Conservation (phyloP, 1,140 invertebrate genomes). For the Trichonephila inaurata region DNA sequence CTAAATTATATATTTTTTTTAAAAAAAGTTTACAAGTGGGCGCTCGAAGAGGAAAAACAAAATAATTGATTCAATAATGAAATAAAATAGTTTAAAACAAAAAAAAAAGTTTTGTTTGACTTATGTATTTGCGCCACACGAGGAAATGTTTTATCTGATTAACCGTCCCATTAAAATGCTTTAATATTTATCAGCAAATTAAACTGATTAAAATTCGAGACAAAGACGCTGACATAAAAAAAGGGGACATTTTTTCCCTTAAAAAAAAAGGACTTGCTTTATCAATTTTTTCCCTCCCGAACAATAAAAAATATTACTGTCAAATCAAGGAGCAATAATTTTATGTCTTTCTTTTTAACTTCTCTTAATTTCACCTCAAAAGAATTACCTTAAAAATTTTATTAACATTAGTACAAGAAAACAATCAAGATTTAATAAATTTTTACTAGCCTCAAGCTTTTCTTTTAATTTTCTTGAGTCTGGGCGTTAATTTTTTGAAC, state of each 20-base stretch:
- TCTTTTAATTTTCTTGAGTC: constrained; percentile 53
- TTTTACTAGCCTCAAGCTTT: constrained; percentile 25
- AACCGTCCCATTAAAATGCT: neutral
- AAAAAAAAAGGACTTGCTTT: neutral
- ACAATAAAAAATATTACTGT: constrained; percentile 8
- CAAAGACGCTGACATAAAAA: neutral
- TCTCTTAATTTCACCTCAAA: neutral
- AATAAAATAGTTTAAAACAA: neutral
- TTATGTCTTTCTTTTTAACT: constrained; percentile 1
- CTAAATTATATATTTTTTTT: too few relatives aligned
- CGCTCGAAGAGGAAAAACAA: neutral
- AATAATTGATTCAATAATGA: too few relatives aligned
- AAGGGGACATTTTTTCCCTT: neutral
- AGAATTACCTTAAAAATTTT: constrained; percentile 30
- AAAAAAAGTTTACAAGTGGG: neutral
- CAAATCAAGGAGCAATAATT: constrained; percentile 33
- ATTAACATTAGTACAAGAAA: constrained; percentile 52
- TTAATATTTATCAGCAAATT: constrained; percentile 38
- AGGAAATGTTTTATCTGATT: constrained; percentile 10
- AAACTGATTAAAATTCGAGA: constrained; percentile 48
- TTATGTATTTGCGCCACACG: neutral
- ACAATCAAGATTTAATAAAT: constrained; percentile 63
- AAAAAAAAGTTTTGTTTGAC: neutral
- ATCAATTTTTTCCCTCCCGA: neutral
- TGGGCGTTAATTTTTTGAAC: constrained; percentile 68